Evolutionary conservation across 2,888 invertebrate species (phyloP), one percentile per base, ranked within the genome.

Genomic region (Microctonus hyperodae): DNA sequence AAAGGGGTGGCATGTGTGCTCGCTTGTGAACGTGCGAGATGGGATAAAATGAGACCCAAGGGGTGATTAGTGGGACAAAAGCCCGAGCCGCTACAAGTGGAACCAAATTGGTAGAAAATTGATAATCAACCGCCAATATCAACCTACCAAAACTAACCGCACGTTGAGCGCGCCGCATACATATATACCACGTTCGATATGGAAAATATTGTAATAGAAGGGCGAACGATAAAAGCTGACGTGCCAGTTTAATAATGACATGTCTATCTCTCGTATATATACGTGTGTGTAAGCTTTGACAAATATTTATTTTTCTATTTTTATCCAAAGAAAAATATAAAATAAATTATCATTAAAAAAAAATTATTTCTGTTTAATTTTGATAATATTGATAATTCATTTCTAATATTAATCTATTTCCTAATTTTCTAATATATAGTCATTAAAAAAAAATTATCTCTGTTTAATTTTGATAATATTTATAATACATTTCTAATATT

Each of bases 61-160:
- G 82, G 81, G 79, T 80, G 80, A 82, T 81, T 81, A 80, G 80
- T 76, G 77, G 79, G 78, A 82, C 82, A 82, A 82, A 81, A 82
- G 79, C 81, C 71, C 72, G 74, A 72, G 76, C 76, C 77, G 77
- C 77, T 81, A 83, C 83, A 82, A 83, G 82, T 82, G 81, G 79
- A 81, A 76, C 80, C 82, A 83, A 83, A 83, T 83, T 83, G 83
- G 81, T 80, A 83, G 82, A 81, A 83, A 83, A 83, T 83, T 83
- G 83, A 80, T 82, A 82, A 83, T 83, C 82, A 78, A 78, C 79
- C 78, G 72, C 77, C 79, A 77, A 80, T 78, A 79, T 78, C 76
- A 78, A 74, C 75, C 74, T 37, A 74, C 75, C 73, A 77, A 74
- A 71, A 64, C 51, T 48, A 53, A 51, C 25, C 48, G 50, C 48